phyloP scores from a whole-genome alignment of 92 coral and sea anemone genomes.

The Pocillopora grandis region DNA sequence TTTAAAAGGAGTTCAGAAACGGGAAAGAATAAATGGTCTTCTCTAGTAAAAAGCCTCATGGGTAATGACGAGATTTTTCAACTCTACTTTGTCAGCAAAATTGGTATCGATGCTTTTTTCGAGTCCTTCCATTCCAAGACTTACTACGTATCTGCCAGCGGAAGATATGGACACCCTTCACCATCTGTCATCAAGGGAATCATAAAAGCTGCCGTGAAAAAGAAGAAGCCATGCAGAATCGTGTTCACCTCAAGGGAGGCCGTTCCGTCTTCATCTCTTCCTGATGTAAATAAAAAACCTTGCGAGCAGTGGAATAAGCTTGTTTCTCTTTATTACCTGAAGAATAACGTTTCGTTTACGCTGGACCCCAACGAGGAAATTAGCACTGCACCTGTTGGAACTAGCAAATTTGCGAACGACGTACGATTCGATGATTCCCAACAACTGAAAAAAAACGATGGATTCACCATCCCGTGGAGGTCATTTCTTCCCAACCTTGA shows the following conservation, averaged over 20 bases:
- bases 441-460: constrained; percentile 9
- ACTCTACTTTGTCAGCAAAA: constrained; percentile 2
- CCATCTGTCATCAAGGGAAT: constrained; percentile 23
- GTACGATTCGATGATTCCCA: neutral
- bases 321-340: constrained; percentile 18
- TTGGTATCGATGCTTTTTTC: constrained; percentile 16
- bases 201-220: constrained; percentile 26
- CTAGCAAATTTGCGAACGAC: constrained; percentile 3
- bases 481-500: constrained; percentile 16
- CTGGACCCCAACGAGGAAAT: constrained; percentile 13
- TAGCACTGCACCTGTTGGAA: neutral
- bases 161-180: constrained; percentile 9
- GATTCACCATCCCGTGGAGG: constrained; percentile 20
- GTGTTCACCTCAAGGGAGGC: constrained; percentile 23
- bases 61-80: neutral
- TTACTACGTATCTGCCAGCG: constrained; percentile 14
- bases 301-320: constrained; percentile 9
- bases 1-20: no score
- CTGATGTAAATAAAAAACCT: neutral
- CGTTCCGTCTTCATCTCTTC: neutral
- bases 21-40: no score
- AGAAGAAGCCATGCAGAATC: constrained; percentile 18
- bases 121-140: constrained; percentile 29
- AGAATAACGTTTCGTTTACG: constrained; percentile 3
- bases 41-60: no score